Evolutionary conservation across 2,797 vertebrate species (phyloP), one percentile per base, ranked within the genome.

Genomic region (Mionectes olivaceus): DNA sequence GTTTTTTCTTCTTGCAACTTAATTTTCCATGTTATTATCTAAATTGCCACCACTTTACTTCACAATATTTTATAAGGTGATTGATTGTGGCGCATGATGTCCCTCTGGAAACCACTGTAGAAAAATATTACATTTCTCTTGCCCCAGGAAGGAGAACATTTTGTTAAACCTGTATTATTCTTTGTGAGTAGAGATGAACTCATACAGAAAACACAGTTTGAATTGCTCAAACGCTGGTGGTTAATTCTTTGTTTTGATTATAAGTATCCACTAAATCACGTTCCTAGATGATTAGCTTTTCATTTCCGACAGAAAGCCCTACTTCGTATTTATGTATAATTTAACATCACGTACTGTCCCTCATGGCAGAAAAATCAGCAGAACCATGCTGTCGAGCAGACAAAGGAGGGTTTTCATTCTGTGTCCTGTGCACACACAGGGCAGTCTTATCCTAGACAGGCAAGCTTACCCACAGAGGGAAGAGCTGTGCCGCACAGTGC

Each of bases 11-110:
- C 44, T 55, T 64, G 56, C 64, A 64, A 67, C 25, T 30, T 87
- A 75, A 35, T 75, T 69, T 65, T 80, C 61, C 56, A 14, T 60
- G 37, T 63, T 94, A 10, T 69, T 83, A 46, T 75, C 68, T 93
- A 78, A 94, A 95, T 95, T 93, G 44, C 77, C 33, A 69, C 44
- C 9, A 22, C 68, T 65, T 75, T 47, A 33, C 78, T 89, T 86
- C 50, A 50, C 76, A 95, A 39, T 78, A 67, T 89, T 96, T 95
- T 93, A 92, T 94, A 59, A 92, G 82, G 68, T 94, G 93, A 93
- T 74, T 91, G 83, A 91, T 67, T 86, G 50, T 41, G 53, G 39
- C 52, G 43, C 5, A 2, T 84, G 70, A 84, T 49, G 43, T 92
- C 61, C 68, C 88, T 55, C 11, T 87, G 89, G 70, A 94, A 93